These are phyloP conservation scores for Leucoraja ocellata DNA, from an alignment of 2,797 vertebrate genomes.

Conservation along the genomic window DNA sequence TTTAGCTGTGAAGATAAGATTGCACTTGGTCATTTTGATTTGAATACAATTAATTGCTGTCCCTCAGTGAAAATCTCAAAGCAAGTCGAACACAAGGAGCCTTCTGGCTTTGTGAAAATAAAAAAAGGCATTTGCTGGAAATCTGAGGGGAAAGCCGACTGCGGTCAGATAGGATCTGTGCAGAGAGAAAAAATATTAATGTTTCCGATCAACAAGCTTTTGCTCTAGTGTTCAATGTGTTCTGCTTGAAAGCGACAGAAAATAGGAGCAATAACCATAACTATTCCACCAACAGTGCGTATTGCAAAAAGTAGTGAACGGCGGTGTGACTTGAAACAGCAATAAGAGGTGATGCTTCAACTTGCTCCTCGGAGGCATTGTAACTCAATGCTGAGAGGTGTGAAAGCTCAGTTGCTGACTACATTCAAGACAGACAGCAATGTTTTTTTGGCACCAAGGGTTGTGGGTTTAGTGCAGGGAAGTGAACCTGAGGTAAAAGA, in stretches of 20 bases:
- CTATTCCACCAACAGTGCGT: neutral
- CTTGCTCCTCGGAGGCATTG: neutral
- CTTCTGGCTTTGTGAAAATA: too few relatives aligned
- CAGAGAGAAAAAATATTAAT: too few relatives aligned
- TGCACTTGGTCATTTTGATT: neutral
- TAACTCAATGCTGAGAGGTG: too few relatives aligned
- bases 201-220: too few relatives aligned
- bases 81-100: neutral
- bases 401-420: too few relatives aligned
- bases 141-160: too few relatives aligned
- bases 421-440: too few relatives aligned
- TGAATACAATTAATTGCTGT: neutral
- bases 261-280: conserved; percentile 1
- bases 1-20: neutral
- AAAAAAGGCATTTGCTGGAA: too few relatives aligned
- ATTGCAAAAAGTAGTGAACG: neutral
- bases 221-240: neutral
- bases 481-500: too few relatives aligned
- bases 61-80: neutral
- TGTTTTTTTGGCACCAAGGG: too few relatives aligned
- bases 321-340: neutral
- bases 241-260: neutral
- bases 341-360: neutral
- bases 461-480: too few relatives aligned
- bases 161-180: too few relatives aligned